Evolutionary conservation across 2,113 vertebrate species (phyloP).

Genomic region (Salvator merianae): DNA sequence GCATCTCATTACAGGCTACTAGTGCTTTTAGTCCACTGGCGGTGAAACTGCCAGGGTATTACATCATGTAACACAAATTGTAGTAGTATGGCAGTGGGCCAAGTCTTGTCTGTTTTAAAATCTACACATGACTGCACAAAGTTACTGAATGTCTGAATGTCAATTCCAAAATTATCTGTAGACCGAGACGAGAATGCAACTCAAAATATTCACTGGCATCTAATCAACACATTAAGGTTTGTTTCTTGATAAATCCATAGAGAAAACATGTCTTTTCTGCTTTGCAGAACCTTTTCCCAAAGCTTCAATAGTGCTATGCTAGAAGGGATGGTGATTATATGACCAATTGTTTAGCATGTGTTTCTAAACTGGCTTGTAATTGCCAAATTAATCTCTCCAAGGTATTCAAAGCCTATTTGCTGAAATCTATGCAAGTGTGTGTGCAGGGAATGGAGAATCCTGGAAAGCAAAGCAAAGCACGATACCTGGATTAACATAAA

Average conservation of each 20-base stretch:
- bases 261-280: constrained; percentile 58
- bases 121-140: constrained; percentile 34
- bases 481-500: constrained; percentile 71
- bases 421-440: constrained; percentile 53
- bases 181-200: constrained; percentile 47
- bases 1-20: not conserved
- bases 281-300: constrained; percentile 62
- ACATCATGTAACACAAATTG: constrained; percentile 56
- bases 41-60: constrained; percentile 28
- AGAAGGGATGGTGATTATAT: constrained; percentile 67
- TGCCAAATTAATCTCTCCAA: constrained; percentile 77
- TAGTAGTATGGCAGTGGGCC: constrained; percentile 42
- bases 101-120: constrained; percentile 11
- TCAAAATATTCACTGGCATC: constrained; percentile 55
- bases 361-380: constrained; percentile 77
- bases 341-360: constrained; percentile 75
- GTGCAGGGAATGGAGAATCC: not conserved
- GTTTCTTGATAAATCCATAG: constrained; percentile 49
- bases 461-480: constrained; percentile 45
- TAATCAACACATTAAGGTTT: constrained; percentile 55
- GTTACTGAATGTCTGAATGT: constrained; percentile 34
- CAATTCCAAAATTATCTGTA: constrained; percentile 47
- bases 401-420: constrained; percentile 79
- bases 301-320: constrained; percentile 58
- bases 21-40: constrained; percentile 21